These are phyloP conservation scores for Callyntrura guangdongensis DNA, from an alignment of 2,888 invertebrate species.

Conservation along the genomic window DNA sequence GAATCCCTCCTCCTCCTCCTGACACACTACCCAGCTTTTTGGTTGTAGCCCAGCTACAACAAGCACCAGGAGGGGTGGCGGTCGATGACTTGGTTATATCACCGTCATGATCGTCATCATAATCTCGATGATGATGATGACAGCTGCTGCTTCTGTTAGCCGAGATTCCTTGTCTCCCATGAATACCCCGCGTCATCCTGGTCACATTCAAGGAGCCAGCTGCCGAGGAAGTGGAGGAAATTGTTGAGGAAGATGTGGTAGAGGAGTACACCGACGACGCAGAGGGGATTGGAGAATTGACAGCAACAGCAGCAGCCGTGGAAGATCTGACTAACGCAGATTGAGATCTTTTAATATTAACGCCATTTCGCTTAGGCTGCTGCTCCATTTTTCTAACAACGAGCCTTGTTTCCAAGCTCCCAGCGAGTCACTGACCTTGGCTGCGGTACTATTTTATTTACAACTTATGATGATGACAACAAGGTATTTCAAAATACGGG, in stretches of 20 bases:
- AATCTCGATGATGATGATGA: too few species aligned
- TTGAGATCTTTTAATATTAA: constrained; percentile 63
- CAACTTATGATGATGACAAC: too few species aligned
- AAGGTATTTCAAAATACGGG: not conserved
- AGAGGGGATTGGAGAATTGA: constrained; percentile 26
- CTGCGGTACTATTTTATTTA: not conserved
- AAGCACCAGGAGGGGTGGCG: too few species aligned
- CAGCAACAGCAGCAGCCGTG: not conserved
- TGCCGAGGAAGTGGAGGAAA: constrained; percentile 16
- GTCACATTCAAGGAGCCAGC: constrained; percentile 7
- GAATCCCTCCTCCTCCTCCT: not conserved
- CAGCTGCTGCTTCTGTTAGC: not conserved
- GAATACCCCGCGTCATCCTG: not conserved
- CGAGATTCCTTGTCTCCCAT: constrained; percentile 9
- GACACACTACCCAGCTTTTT: constrained; percentile 24
- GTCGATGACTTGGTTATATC: not conserved
- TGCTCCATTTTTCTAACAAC: constrained; percentile 42
- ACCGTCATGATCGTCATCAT: not conserved
- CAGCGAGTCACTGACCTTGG: too few species aligned
- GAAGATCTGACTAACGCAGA: constrained; percentile 56
- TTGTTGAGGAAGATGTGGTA: constrained; percentile 16
- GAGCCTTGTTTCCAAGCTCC: not conserved
- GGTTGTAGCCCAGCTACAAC: not conserved
- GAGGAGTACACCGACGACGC: constrained; percentile 41
- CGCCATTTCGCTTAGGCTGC: constrained; percentile 44